Conservation (phyloP, 2,113 vertebrate genomes). For the Apus apus region DNA sequence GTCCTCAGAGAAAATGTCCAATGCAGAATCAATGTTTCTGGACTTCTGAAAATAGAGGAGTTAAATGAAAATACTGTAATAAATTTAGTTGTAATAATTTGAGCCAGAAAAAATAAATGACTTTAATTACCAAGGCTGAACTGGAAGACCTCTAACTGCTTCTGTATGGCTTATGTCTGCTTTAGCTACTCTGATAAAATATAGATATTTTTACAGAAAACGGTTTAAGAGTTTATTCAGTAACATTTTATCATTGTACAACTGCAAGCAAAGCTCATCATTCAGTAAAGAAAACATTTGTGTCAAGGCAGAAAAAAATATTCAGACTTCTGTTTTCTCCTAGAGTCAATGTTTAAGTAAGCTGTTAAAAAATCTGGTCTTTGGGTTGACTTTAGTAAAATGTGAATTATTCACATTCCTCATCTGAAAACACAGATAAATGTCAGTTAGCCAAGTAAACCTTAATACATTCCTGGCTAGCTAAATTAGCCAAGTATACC, state of each 20-base stretch:
- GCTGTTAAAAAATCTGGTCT: neutral
- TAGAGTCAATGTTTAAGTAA: neutral
- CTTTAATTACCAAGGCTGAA: slow-evolving; percentile 11
- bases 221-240: neutral
- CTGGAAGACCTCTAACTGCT: slow-evolving; percentile 31
- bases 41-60: slow-evolving; percentile 27
- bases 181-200: neutral
- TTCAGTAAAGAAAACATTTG: neutral
- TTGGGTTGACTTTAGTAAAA: neutral
- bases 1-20: neutral
- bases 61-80: slow-evolving; percentile 45
- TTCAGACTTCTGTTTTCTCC: neutral
- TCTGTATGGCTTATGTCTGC: neutral
- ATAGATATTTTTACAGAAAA: neutral
- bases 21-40: neutral
- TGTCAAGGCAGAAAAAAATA: neutral
- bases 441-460: neutral
- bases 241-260: neutral
- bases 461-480: neutral
- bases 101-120: slow-evolving; percentile 24
- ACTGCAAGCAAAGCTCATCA: neutral
- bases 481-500: neutral
- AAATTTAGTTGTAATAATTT: slow-evolving; percentile 12
- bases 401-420: neutral
- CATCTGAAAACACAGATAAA: neutral